Evolutionary conservation across 2,888 invertebrate genomes (phyloP), one percentile per base, ranked within the genome.

Genomic region (Sesamia inferens): DNA sequence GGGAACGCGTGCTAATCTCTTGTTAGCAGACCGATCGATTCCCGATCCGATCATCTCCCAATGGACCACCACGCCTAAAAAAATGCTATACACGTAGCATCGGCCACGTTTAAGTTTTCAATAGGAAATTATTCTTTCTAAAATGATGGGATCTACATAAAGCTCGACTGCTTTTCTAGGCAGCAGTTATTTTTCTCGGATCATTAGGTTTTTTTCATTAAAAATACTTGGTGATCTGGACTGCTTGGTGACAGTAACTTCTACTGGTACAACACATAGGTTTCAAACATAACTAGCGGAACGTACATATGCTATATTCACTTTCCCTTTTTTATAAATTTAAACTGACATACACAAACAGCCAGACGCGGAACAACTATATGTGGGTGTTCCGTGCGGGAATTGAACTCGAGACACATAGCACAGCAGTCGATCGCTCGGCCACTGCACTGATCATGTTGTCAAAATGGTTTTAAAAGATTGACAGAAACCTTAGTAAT

Each of bases 21-120:
- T 55, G 47, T 22, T 62, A 31, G 24, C 51, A 54, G 51, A 58
- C 24, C 44, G 22, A 57, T 75, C 77, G 51, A 67, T 75, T 39
- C n/a, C 24, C 44, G 22, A 57, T 75, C 77, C 44, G 63, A 66
- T 39, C n/a, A 67, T 76, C 55, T 19, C 39, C 44, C 39, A 51
- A 63, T 63, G 57, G 42, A 57, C 39, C 57, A 58, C 39, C 57
- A 58, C 61, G 57, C 31, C 55, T 16, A 51, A 79, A 31, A 31
- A 31, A 31, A 31, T 31, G 31, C 3, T 31, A 3, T 31, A 31
- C 31, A 31, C 31, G 31, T 31, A 3, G 31, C 55, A 74, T 57
- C 31, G 55, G 62, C 44, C 16, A 44, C 44, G 24, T 47, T 62
- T 39, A 54, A 76, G 39, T 58, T 81, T 74, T 63, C 81, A 63